Evolutionary conservation across 2,113 vertebrate species (phyloP).

Genomic region (Equus przewalskii): DNA sequence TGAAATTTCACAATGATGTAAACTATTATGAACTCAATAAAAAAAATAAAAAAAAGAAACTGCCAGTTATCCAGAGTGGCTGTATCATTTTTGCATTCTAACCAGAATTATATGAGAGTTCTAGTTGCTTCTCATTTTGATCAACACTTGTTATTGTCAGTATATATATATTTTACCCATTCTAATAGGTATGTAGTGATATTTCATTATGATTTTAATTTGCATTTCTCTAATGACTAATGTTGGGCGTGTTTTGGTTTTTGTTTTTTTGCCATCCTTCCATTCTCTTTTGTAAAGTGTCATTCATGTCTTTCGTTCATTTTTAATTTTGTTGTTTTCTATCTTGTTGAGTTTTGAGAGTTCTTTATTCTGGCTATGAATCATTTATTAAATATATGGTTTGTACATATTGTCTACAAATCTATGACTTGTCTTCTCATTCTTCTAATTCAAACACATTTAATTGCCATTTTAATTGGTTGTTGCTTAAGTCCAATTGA

Average conservation of each 20-base stretch:
- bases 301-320: not conserved
- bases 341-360: not conserved
- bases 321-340: not conserved
- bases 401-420: not conserved
- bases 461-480: not conserved
- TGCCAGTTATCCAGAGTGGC: not conserved
- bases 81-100: not conserved
- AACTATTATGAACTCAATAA: too few relatives aligned
- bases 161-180: not conserved
- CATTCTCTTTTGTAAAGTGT: not conserved
- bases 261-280: not conserved
- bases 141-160: not conserved
- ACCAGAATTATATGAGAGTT: too few relatives aligned
- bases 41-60: not conserved
- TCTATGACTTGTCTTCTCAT: not conserved
- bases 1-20: too few relatives aligned
- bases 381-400: not conserved
- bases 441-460: constrained; percentile 31
- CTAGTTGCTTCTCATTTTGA: not conserved
- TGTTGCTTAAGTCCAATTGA: not conserved
- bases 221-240: not conserved
- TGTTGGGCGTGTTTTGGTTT: not conserved
- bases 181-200: not conserved
- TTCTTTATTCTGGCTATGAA: not conserved
- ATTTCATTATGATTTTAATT: not conserved